These are phyloP conservation scores for Ceratothoa steindachneri DNA, from an alignment of 2,888 invertebrate genomes.

Conservation along the genomic window DNA sequence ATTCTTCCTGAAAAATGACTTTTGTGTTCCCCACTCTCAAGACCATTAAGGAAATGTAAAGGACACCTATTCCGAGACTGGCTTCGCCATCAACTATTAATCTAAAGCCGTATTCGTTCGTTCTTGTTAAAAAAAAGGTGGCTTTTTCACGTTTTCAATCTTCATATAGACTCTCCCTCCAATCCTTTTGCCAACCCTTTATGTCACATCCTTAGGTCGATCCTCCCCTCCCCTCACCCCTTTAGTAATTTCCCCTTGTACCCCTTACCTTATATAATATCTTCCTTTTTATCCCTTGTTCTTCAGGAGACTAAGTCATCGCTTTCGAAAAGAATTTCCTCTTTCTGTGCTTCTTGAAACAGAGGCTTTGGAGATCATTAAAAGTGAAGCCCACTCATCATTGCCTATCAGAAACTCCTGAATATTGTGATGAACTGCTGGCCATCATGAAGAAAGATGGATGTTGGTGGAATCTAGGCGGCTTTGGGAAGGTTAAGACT, in stretches of 20 bases:
- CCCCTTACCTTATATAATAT: too few relatives aligned
- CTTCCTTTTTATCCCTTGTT: neutral
- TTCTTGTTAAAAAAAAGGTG: neutral
- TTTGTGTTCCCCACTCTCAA: neutral
- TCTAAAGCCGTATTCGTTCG: neutral
- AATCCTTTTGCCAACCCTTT: neutral
- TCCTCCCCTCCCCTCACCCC: neutral
- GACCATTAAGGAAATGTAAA: neutral
- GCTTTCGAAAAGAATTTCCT: neutral
- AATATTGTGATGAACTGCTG: neutral
- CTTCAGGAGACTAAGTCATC: neutral
- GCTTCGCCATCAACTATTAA: neutral
- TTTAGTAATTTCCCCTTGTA: too few relatives aligned
- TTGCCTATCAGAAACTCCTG: neutral
- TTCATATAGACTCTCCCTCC: neutral
- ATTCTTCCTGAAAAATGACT: conserved; percentile 1
- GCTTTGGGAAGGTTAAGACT: too few relatives aligned
- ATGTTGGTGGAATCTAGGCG: neutral
- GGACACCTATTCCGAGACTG: neutral
- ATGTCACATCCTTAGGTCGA: neutral
- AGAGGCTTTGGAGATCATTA: neutral
- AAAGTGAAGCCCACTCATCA: neutral
- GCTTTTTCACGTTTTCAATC: conserved; percentile 2
- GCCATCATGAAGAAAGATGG: conserved; percentile 3
- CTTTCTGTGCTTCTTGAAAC: neutral